Evolutionary conservation across 2,797 vertebrate genomes (phyloP), one percentile per base, ranked within the genome.

Genomic region (Sebastes goodei): DNA sequence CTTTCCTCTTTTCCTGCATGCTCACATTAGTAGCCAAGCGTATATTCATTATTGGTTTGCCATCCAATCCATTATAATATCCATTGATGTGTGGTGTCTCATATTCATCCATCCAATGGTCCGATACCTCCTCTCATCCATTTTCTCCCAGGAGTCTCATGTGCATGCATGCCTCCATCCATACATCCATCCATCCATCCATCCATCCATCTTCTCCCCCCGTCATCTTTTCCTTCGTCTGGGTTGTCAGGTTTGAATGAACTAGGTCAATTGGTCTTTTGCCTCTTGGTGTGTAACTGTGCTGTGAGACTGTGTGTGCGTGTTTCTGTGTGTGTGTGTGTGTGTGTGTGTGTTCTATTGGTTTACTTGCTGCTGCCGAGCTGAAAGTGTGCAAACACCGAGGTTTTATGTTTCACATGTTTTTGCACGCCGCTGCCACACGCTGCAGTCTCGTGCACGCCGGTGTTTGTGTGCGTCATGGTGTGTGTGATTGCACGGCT

Each of bases 241-340:
- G 68, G 68, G 64, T 84, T 82, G 78, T 80, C 72, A 85, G 81
- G 82, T 86, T 85, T 82, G 78, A 84, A 82, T 78, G 78, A 91
- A 87, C 30, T 83, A 15, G 88, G 89, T 91, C 92, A 93, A 82
- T 84, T 91, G 85, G 81, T 86, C 66, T 69, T 86, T 88, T 90
- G 68, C 78, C 75, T 86, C 83, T 86, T 71, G 84, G 87, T 74
- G 21, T 76, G 76, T 46, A 25, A 69, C 64, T 62, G 21, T 32
- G 64, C 75, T 59, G 62, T 71, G 65, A 78, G 68, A 46, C 60
- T 53, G 2, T 69, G n/a, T 74, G 38, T 14, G 35, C 1, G 53
- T 66, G 64, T 73, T 64, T 68, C 20, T 68, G 29, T 53, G 2
- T 53, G 2, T 69, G n/a, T 53, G 2, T 68, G 46, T n/a, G n/a